phyloP scores from a whole-genome alignment of 2,888 invertebrate genomes.

The Drosophila peninsularis region DNA sequence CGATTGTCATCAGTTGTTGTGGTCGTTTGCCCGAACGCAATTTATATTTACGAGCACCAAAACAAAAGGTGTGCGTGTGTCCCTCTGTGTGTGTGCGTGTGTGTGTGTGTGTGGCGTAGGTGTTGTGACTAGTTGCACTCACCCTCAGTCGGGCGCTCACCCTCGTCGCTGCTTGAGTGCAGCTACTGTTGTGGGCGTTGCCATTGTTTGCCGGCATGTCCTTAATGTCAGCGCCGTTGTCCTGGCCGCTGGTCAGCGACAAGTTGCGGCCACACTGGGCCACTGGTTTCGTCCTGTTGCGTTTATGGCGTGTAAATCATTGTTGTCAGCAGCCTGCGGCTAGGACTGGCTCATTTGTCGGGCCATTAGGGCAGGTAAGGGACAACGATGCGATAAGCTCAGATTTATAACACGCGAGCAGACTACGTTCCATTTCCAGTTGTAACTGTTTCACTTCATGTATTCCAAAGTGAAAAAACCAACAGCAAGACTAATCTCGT shows the following conservation, averaged over 20 bases:
- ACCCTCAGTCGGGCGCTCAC: conserved; percentile 4
- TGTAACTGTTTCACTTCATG: background rate
- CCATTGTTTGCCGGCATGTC: conserved; percentile 46
- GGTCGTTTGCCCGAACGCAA: conserved; percentile 26
- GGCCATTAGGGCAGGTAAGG: conserved; percentile 38
- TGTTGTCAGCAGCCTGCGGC: conserved; percentile 18
- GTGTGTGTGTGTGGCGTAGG: conserved; percentile 6
- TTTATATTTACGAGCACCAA: conserved; percentile 48
- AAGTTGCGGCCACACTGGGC: conserved; percentile 33
- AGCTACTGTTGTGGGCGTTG: conserved; percentile 65
- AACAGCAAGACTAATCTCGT: background rate
- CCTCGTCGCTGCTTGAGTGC: conserved; percentile 25
- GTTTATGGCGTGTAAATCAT: conserved; percentile 72
- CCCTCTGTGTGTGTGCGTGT: conserved; percentile 5
- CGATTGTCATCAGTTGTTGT: conserved; percentile 35
- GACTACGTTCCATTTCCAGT: background rate
- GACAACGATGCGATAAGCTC: conserved; percentile 3
- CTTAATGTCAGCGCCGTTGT: conserved; percentile 51
- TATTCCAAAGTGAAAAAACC: background rate
- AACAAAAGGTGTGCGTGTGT: conserved; percentile 22
- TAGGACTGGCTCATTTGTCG: conserved; percentile 19
- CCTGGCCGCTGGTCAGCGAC: conserved; percentile 52
- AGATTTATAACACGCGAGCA: conserved; percentile 6
- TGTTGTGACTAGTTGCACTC: conserved; percentile 43
- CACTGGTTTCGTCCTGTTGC: conserved; percentile 24